A percentile compares a stretch with the other conserved stretches of the same genome.
phyloP scores from a whole-genome alignment of 2,113 vertebrate species.

The Hassar affinis region DNA sequence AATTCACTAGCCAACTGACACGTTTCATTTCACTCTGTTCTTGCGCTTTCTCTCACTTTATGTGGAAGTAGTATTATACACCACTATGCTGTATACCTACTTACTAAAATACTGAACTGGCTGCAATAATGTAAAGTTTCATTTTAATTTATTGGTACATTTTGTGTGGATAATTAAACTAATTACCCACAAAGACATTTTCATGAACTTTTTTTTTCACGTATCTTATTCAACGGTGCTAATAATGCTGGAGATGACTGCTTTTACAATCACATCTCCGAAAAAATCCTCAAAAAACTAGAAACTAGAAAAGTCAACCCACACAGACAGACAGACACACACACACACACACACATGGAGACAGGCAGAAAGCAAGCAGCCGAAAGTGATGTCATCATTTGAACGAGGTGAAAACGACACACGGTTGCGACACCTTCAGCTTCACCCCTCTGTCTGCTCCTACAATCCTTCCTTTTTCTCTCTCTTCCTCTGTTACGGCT shows the following conservation, averaged over 20 bases:
- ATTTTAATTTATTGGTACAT: neutral
- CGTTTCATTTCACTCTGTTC: no score
- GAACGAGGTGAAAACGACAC: slow-evolving; percentile 19
- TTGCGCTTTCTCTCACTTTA: no score
- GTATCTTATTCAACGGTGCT: neutral
- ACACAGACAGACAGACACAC: neutral
- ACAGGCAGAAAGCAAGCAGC: slow-evolving; percentile 5
- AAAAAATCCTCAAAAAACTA: no score
- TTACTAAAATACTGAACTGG: neutral
- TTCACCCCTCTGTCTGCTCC: slow-evolving; percentile 4
- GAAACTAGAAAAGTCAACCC: no score
- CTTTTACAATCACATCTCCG: neutral
- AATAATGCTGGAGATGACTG: neutral
- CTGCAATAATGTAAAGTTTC: neutral
- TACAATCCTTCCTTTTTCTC: neutral
- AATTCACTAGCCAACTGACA: no score
- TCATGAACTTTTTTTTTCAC: neutral
- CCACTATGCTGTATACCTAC: no score
- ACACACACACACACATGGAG: neutral
- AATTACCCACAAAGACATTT: neutral
- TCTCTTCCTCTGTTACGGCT: neutral
- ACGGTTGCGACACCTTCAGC: neutral
- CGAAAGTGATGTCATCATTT: slow-evolving; percentile 9
- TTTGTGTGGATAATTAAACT: neutral
- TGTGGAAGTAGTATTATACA: no score